Base-by-base conservation (phyloP, 1,140 invertebrate species). In the Gryon sp. region DNA sequence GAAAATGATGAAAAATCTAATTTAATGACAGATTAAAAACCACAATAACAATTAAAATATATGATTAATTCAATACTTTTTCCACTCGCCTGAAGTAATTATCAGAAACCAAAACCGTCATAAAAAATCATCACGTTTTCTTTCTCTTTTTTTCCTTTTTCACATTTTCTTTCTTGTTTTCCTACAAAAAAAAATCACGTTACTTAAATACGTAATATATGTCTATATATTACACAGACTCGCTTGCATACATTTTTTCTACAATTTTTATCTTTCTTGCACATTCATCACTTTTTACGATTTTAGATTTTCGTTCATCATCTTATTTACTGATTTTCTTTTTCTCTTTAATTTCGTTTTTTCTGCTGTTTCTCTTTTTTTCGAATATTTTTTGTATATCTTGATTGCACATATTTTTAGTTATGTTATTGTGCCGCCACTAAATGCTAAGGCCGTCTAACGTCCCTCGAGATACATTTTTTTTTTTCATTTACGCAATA, bases 331-430 rank as follows among this genome's bases (percentile, higher is more conserved):
- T 24, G 15, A 24, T 7, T 65, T 15, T 18, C 26, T 32, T 20
- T 36, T 26, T 41, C 55, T 24, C 12, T 34, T 69, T 32, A 18
- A 18, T 52, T 50, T 60, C 12, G 15, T 12, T 65, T 43, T 32
- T 45, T 38, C 28, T 43, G 1, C 45, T 57, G 53, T 59, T 26
- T 46, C 12, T 8, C n/a, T 32, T 41, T 8, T 50, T 11, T 30
- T 53, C 60, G 48, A 60, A 41, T 68, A 46, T 52, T 59, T 16
- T 38, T 48, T n/a, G n/a, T 63, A 73, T 57, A 66, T 72, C 62
- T 77, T 68, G 45, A 77, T 72, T 77, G 75, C 68, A 77, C 75
- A 63, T 77, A 72, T 38, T 60, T 72, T 77, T 66, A 66, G 74
- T 77, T 77, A 77, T 70, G 53, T 77, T 72, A 72, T 66, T 77